These are phyloP conservation scores for Mystacornis crossleyi DNA, from an alignment of 2,113 vertebrate genomes.

Conservation along the genomic window DNA sequence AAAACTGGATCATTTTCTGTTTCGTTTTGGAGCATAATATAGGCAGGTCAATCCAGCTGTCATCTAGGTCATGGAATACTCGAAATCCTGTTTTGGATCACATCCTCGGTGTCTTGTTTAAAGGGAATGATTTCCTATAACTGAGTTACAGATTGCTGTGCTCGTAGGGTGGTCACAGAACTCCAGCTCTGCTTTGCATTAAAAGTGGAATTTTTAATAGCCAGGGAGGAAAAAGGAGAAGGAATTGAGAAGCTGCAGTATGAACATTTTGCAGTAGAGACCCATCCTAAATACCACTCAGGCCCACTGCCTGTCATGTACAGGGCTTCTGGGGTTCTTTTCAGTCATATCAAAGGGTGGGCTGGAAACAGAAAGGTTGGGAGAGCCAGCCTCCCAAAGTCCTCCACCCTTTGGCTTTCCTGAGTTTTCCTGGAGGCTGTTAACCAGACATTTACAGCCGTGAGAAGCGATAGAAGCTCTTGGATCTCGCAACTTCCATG, in stretches of 20 bases:
- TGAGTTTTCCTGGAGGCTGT: neutral
- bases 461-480: neutral
- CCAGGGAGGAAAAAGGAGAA: neutral
- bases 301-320: neutral
- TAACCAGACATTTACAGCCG: neutral
- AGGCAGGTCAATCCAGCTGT: neutral
- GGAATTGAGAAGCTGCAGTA: neutral
- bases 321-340: neutral
- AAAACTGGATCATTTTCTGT: neutral
- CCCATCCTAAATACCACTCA: rapidly evolving
- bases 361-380: neutral
- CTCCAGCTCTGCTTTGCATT: conserved; percentile 18
- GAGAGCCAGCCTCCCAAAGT: neutral
- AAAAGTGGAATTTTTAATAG: conserved; percentile 46
- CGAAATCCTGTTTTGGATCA: conserved; percentile 26
- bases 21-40: neutral
- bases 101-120: neutral
- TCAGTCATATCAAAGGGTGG: neutral
- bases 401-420: neutral
- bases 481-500: neutral
- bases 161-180: neutral
- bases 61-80: neutral
- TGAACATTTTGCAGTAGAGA: neutral
- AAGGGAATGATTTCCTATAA: conserved; percentile 18
- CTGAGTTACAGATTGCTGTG: neutral